phyloP scores from a whole-genome alignment of 2,888 invertebrate species.

The Mythimna loreyi region DNA sequence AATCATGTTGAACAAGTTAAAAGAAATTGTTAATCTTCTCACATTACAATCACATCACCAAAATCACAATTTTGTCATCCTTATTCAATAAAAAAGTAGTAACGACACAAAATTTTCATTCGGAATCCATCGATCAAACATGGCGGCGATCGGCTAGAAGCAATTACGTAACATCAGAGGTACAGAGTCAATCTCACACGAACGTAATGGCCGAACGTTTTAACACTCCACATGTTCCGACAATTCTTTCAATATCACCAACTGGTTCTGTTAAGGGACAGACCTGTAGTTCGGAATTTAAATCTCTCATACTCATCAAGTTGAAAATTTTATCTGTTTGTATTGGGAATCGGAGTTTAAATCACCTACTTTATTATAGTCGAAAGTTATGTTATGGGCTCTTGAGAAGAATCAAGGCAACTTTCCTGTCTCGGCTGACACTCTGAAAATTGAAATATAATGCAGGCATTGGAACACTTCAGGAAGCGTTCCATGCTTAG shows the following conservation, averaged over 20 bases:
- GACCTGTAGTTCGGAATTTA: not conserved
- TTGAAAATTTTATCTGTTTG: not conserved
- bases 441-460: too few species aligned
- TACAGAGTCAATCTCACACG: conserved; percentile 66
- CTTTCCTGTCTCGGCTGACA: too few species aligned
- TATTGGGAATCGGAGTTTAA: too few species aligned
- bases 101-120: conserved; percentile 20
- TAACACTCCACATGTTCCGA: conserved; percentile 72
- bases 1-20: too few species aligned
- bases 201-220: conserved; percentile 70
- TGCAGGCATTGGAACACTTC: too few species aligned
- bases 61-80: not conserved
- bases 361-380: too few species aligned
- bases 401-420: too few species aligned
- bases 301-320: too few species aligned
- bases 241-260: conserved; percentile 78
- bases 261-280: conserved; percentile 72
- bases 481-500: too few species aligned
- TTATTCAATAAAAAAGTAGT: conserved; percentile 26
- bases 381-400: too few species aligned
- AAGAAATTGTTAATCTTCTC: not conserved
- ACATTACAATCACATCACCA: not conserved
- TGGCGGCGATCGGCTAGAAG: conserved; percentile 40
- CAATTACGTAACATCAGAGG: conserved; percentile 57
- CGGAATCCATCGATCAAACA: conserved; percentile 36